These are phyloP conservation scores for Phania funesta DNA, from an alignment of 2,888 invertebrate species.

Conservation along the genomic window DNA sequence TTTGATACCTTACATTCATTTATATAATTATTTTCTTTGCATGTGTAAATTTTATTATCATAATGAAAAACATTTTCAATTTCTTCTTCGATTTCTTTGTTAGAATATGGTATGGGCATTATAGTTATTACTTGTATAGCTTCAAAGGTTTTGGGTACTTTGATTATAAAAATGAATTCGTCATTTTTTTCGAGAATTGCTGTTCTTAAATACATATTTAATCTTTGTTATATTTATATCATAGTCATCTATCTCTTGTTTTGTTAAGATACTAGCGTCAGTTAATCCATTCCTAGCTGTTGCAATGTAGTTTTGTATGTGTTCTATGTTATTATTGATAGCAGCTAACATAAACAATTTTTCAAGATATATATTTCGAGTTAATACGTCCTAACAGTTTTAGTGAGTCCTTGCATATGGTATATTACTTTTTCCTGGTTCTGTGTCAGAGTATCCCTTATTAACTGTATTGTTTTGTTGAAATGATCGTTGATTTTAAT, in stretches of 20 bases:
- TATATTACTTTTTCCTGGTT: too few species aligned
- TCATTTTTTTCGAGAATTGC: background rate
- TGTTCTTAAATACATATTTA: slow-evolving; percentile 71
- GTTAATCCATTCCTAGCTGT: slow-evolving; percentile 69
- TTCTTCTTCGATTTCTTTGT: background rate
- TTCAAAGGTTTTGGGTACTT: background rate
- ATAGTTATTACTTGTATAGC: background rate
- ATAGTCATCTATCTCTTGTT: background rate
- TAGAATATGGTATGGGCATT: background rate
- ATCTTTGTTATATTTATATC: background rate
- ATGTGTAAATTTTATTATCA: background rate
- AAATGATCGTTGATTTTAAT: too few species aligned
- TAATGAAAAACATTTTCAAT: background rate
- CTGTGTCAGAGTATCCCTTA: too few species aligned
- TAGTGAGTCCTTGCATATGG: too few species aligned
- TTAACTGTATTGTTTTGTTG: too few species aligned
- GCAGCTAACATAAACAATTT: background rate
- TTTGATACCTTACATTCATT: slow-evolving; percentile 7
- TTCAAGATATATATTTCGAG: background rate
- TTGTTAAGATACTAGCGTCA: background rate
- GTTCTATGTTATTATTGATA: background rate
- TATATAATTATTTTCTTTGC: background rate
- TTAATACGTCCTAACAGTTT: too few species aligned
- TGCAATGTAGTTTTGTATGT: slow-evolving; percentile 67
- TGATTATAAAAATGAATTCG: slow-evolving; percentile 3